phyloP scores from a whole-genome alignment of 2,113 vertebrate species.

The Hemicordylus capensis region DNA sequence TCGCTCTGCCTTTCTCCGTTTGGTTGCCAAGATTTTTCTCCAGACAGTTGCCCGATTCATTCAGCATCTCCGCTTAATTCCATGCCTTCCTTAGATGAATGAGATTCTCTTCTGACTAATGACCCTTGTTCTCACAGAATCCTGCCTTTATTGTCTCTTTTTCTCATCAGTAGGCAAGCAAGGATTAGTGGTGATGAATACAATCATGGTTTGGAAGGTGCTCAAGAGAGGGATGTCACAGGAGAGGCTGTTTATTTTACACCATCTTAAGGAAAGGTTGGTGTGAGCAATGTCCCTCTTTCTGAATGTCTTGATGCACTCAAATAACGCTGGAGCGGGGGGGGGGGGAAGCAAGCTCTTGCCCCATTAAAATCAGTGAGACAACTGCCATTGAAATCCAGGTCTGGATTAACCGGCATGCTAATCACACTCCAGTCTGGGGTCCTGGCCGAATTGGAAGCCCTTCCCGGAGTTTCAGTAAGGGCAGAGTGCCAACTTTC shows the following conservation, averaged over 20 bases:
- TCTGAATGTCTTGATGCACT: background rate
- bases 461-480: background rate
- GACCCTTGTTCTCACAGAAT: slow-evolving; percentile 11
- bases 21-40: background rate
- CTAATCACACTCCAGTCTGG: background rate
- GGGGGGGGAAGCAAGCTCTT: background rate
- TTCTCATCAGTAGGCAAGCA: slow-evolving; percentile 19
- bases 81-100: slow-evolving; percentile 24
- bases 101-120: slow-evolving; percentile 27
- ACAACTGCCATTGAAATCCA: background rate
- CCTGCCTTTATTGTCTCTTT: slow-evolving; percentile 7
- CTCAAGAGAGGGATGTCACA: background rate
- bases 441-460: background rate
- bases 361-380: background rate
- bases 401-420: background rate
- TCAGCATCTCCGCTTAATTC: background rate
- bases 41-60: background rate
- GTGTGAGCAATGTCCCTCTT: background rate
- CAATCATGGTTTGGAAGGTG: slow-evolving; percentile 8
- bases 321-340: background rate
- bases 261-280: background rate
- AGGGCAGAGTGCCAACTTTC: background rate
- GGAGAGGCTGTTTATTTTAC: background rate
- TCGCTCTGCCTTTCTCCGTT: slow-evolving; percentile 1
- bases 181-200: background rate